Base-by-base conservation (phyloP, 2,113 vertebrate species). In the Phylloscopus trochiloides region DNA sequence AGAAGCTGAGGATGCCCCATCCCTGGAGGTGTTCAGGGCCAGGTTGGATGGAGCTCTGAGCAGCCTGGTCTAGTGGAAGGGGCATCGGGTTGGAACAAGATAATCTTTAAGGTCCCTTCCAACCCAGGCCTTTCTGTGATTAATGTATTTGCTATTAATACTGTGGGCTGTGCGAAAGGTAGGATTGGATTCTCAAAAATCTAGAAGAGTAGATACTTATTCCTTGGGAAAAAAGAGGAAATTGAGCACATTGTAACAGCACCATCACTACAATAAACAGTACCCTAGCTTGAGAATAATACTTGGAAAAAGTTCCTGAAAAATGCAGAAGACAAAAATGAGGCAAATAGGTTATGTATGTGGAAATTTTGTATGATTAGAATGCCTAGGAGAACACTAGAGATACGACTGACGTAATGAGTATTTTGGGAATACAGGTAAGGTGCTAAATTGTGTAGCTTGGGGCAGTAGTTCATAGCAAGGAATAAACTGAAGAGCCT, bases 261-360 rank as follows among this genome's bases (percentile, higher is more conserved):
- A 4, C 28, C 10, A 4, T 77, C 22, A 29, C 24, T 79, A 32
- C 4, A 3, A 43, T 71, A 66, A 80, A 63, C 40, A 88, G 82
- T n/a, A 76, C 10, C 29, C 22, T 32, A 2, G 28, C 68, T 67
- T 47, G 45, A 71, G 31, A 77, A 16, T 9, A 47, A 6, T 71
- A 50, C 51, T 88, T 90, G 18, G 55, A 48, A 74, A 51, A 63
- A 67, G 40, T 55, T 86, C 10, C n/a, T 88, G 79, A 74, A 80
- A 94, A 92, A 80, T 57, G 36, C 26, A 74, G 62, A 75, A 96
- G 73, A 50, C 61, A 86, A 94, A 96, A 96, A 92, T 80, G 88
- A 95, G 90, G 81, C 85, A 92, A 88, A 63, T 92, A 67, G 90
- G 93, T 91, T 94, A 92, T 18, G 19, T 67, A 26, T 48, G 28